Percentiles rank a stretch among this genome's conserved stretches.
phyloP scores from a whole-genome alignment of 2,113 vertebrate genomes.

The Puma concolor region DNA sequence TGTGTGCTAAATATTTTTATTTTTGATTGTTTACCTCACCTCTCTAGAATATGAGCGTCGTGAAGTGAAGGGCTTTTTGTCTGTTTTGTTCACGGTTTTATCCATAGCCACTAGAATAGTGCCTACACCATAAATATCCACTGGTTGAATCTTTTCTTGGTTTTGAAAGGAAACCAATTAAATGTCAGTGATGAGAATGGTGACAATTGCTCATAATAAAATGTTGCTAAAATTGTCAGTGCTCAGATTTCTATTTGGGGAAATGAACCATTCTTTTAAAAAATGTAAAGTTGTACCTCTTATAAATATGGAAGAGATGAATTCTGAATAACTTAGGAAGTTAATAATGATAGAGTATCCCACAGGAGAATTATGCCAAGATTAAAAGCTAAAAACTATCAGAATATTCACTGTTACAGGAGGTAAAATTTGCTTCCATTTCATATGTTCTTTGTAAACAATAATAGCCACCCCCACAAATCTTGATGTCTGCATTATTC shows the following conservation, averaged over 20 bases:
- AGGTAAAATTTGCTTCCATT: slow-evolving; percentile 57
- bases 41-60: not conserved
- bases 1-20: not conserved
- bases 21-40: not conserved
- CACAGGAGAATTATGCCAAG: not conserved
- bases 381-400: slow-evolving; percentile 60
- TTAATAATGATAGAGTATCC: slow-evolving; percentile 55
- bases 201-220: slow-evolving; percentile 64
- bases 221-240: slow-evolving; percentile 65
- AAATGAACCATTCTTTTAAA: slow-evolving; percentile 71
- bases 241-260: slow-evolving; percentile 59
- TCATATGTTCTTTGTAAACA: slow-evolving; percentile 43
- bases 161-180: slow-evolving; percentile 68
- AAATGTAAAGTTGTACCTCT: slow-evolving; percentile 54
- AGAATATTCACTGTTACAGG: slow-evolving; percentile 29
- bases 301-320: slow-evolving; percentile 62
- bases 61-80: not conserved
- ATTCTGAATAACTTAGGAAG: slow-evolving; percentile 63
- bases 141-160: slow-evolving; percentile 36
- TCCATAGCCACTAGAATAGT: not conserved
- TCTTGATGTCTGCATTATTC: not conserved
- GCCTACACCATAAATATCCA: slow-evolving; percentile 32
- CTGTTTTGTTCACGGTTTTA: slow-evolving; percentile 30
- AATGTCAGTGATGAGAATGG: slow-evolving; percentile 64
- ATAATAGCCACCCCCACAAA: not conserved